These are phyloP conservation scores for Formica aserva DNA, from an alignment of 2,888 invertebrate species.

Conservation along the genomic window DNA sequence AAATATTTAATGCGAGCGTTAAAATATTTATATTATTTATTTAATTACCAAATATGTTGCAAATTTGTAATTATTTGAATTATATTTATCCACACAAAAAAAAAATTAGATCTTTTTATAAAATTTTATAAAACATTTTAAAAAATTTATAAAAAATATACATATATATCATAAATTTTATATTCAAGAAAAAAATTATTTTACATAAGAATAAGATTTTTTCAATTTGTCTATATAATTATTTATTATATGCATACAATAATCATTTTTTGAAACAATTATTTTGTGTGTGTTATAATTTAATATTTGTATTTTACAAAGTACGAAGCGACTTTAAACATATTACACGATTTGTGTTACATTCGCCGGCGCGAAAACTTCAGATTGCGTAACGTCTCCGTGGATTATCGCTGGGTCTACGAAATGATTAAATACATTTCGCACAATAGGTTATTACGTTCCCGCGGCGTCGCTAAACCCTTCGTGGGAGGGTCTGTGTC, in stretches of 20 bases:
- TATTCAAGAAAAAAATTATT: neutral
- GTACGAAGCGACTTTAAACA: constrained; percentile 22
- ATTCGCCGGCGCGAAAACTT: constrained; percentile 23
- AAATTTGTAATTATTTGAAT: neutral
- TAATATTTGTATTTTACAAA: neutral
- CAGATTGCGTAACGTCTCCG: neutral
- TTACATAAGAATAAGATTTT: too few species aligned
- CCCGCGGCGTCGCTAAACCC: neutral
- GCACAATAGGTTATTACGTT: constrained; percentile 28
- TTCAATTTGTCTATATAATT: neutral
- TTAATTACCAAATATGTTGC: too few species aligned
- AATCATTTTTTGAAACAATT: neutral
- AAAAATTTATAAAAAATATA: too few species aligned
- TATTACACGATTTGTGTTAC: constrained; percentile 34
- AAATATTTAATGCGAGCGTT: too few species aligned
- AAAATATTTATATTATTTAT: too few species aligned
- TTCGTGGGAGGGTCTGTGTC: constrained; percentile 25
- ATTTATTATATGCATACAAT: neutral
- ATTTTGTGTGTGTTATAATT: neutral
- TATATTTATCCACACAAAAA: neutral
- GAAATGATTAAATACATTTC: constrained; percentile 36
- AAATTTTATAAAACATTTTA: too few species aligned
- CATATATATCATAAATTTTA: neutral
- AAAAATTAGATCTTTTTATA: neutral
- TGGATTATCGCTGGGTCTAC: constrained; percentile 8